phyloP scores from a whole-genome alignment of 2,888 invertebrate species.

The Drosophila melanocephala region DNA sequence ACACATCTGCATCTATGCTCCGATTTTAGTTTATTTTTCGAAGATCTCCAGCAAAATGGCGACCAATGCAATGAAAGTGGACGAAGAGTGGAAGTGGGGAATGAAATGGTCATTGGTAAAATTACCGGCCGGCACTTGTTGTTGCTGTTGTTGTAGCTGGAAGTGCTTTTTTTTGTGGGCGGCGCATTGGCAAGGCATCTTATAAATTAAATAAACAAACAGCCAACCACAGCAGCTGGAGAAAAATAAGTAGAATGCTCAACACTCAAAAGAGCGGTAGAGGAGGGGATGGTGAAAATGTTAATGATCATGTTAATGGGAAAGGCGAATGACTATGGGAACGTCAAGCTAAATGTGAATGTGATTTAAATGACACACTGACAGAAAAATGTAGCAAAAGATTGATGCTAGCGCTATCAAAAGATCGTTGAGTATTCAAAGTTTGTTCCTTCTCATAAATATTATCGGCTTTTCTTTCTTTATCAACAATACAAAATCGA shows the following conservation, averaged over 20 bases:
- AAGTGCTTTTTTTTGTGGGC: constrained; percentile 50
- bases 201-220: constrained; percentile 74
- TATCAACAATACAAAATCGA: too few relatives aligned
- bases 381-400: neutral
- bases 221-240: constrained; percentile 59
- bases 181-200: constrained; percentile 61
- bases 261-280: neutral
- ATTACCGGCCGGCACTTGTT: constrained; percentile 41
- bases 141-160: constrained; percentile 9
- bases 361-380: neutral
- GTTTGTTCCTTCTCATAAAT: too few relatives aligned
- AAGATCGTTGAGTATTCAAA: neutral
- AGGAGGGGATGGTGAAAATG: constrained; percentile 20
- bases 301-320: constrained; percentile 59
- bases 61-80: neutral
- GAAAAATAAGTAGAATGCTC: constrained; percentile 1
- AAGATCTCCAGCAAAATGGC: constrained; percentile 34
- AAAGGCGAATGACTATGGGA: constrained; percentile 47
- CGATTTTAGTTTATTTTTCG: neutral
- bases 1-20: neutral
- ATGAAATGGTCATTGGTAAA: constrained; percentile 11
- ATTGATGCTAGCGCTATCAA: neutral
- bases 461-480: too few relatives aligned
- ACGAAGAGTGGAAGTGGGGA: neutral
- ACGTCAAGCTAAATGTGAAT: constrained; percentile 11